Evolutionary conservation across 23 tunicate species (phyloP), one percentile per base, ranked within the genome.

Genomic region (Ascidia mentula): DNA sequence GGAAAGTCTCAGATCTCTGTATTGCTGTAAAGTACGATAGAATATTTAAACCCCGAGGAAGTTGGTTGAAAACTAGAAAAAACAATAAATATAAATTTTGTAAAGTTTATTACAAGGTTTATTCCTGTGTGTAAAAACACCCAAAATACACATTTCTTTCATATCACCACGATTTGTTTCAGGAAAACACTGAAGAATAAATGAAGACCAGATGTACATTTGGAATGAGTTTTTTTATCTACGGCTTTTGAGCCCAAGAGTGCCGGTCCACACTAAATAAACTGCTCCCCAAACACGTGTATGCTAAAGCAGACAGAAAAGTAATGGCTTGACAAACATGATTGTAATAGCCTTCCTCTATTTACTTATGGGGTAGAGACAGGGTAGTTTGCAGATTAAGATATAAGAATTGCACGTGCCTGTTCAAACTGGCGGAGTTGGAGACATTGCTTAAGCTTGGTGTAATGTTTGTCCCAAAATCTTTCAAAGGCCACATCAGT

Each of bases 361-460:
- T 53, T 53, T 53, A 9, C 65, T 20, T 53, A 20, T 28, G 24
- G 65, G 65, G 65, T 53, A 20, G 65, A 9, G 65, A 3, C 13
- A 20, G 1, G 65, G 1, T 20, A 53, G 13, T 28, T 9, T 53
- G 65, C 24, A 28, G 1, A 53, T 53, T 26, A 53, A 9, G 13
- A 53, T 3, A 26, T 9, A 53, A 53, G 28, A 53, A 3, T 20
- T 53, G 65, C 13, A 53, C 65, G 65, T 53, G 83, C 96, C 80
- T 85, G 83, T 72, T 90, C 96, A 75, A 90, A 90, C 34, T 45
- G 46, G 12, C 89, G 84, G 13, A 90, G 78, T 69, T 90, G 86
- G 18, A 90, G 45, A 37, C 87, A 85, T 65, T 85, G 88, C 34
- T 76, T 72, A 7, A 84, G 76, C 45, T 85, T 90, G 31, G 75